Conservation (phyloP, 2,113 vertebrate genomes). For the Crotalus viridis region DNA sequence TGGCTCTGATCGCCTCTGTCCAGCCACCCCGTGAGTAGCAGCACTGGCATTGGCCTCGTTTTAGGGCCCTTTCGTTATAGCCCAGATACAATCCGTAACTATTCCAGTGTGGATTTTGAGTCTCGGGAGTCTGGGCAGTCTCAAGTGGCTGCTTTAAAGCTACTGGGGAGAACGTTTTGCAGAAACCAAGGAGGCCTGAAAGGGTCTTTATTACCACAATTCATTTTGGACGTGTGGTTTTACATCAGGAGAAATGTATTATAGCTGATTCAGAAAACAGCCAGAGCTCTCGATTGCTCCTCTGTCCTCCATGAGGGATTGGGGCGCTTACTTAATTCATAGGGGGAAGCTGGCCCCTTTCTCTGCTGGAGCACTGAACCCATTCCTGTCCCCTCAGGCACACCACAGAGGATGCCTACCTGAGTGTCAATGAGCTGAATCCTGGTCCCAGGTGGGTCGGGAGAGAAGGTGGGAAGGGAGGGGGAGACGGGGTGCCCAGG, state of each 20-base stretch:
- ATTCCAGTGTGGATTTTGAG: background rate
- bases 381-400: background rate
- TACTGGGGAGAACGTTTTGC: background rate
- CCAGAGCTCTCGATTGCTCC: background rate
- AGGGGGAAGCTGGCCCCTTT: background rate
- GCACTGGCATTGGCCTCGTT: background rate
- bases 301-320: background rate
- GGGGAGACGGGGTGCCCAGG: background rate
- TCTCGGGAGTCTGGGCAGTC: background rate
- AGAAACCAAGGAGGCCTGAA: background rate
- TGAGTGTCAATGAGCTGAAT: background rate
- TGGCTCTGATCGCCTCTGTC: background rate
- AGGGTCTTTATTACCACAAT: background rate
- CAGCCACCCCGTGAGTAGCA: background rate
- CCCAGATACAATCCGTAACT: background rate
- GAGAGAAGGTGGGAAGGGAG: no score
- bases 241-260: background rate
- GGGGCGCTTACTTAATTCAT: background rate
- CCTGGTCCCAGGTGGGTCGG: slow-evolving; percentile 15
- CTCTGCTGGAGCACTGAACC: background rate
- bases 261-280: background rate
- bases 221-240: background rate
- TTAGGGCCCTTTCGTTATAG: background rate
- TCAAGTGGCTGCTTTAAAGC: background rate
- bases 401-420: background rate